Conservation (phyloP, 2,888 invertebrate species). For the Xestia sexstrigata region DNA sequence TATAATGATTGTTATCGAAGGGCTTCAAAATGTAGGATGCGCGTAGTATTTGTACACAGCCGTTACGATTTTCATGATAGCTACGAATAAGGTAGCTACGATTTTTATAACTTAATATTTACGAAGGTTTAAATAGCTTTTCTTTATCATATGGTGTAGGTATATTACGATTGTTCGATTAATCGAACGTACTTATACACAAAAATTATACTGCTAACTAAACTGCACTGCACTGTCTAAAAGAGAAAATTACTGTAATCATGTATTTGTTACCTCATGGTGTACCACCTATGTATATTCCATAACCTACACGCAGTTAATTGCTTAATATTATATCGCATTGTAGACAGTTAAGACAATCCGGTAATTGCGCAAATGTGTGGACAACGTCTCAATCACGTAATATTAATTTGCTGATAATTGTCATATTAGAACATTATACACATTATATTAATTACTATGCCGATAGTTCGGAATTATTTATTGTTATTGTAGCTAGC, state of each 20-base stretch:
- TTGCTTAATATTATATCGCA: slow-evolving; percentile 22
- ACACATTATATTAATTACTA: slow-evolving; percentile 31
- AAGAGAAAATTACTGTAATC: too few species aligned
- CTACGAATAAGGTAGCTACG: slow-evolving; percentile 65
- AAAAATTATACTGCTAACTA: neutral
- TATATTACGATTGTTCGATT: slow-evolving; percentile 3
- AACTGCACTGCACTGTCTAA: neutral
- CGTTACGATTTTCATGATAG: slow-evolving; percentile 61
- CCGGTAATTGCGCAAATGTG: slow-evolving; percentile 44
- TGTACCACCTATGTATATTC: neutral
- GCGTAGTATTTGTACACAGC: slow-evolving; percentile 46
- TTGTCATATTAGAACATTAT: slow-evolving; percentile 48
- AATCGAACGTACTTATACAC: neutral
- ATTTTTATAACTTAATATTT: slow-evolving; percentile 66
- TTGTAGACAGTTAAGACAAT: slow-evolving; percentile 29
- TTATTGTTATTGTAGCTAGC: slow-evolving; percentile 23
- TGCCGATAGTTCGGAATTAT: slow-evolving; percentile 14
- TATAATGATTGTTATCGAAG: slow-evolving; percentile 72
- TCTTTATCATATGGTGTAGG: slow-evolving; percentile 23
- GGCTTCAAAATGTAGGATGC: slow-evolving; percentile 57
- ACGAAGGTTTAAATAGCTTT: slow-evolving; percentile 34
- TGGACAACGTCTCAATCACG: slow-evolving; percentile 44
- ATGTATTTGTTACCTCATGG: neutral
- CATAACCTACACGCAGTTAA: slow-evolving; percentile 32
- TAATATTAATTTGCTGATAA: slow-evolving; percentile 61